Base-by-base conservation (phyloP, 2,888 invertebrate genomes). In the Oligia latruncula region DNA sequence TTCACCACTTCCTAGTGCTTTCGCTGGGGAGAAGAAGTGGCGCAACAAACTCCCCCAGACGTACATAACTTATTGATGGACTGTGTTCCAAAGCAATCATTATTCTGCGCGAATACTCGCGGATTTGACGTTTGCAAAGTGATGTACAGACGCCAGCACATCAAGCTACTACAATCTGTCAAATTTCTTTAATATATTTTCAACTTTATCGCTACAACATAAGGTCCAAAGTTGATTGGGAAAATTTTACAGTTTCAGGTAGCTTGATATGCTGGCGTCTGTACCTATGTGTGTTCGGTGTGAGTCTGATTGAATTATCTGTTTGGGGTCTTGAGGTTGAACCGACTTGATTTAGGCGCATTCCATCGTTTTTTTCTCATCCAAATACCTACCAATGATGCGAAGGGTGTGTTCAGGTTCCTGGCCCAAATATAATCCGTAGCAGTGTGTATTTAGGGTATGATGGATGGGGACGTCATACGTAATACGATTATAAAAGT, bases 91-190 rank as follows among this genome's bases (percentile, higher is more conserved):
- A 79, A 85, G 73, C 74, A 68, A 87, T 78, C 23, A 77, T 86
- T 83, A 87, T 86, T 85, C 85, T 35, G 72, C n/a, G 6, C 52
- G 72, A 75, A 85, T 71, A 70, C 72, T 77, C 86, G 82, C 40
- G 82, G 88, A 74, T 74, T 85, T 72, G 71, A 66, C 74, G 86
- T 81, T 85, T 81, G 67, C 77, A 71, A 68, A 77, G 86, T 81
- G 82, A 85, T 85, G 88, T 46, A 46, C 29, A 29, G 29, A 29
- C 29, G 29, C 29, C 29, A 29, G 29, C 29, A 29, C 29, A 29
- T 29, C 29, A 29, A 29, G 29, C 29, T 29, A 29, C 29, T 29
- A 29, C 29, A 29, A 29, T 29, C 29, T 29, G 29, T 29, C 29
- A 29, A 29, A 29, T 29, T 29, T 29, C 29, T 29, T 29, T 29